Conservation (phyloP, 2,888 invertebrate genomes). For the Amitus sp. region DNA sequence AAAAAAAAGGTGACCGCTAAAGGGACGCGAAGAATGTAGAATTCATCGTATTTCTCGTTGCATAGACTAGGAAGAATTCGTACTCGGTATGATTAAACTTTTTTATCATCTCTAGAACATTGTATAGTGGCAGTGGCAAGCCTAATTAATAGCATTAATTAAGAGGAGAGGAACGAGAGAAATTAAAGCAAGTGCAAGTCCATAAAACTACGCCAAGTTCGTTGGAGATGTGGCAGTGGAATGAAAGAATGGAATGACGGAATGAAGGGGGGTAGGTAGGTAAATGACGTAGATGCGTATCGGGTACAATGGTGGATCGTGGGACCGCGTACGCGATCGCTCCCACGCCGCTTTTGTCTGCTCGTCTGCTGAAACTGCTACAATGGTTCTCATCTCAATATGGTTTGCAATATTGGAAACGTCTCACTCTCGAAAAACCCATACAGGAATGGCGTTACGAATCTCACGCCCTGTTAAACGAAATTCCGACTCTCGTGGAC, state of each 20-base stretch:
- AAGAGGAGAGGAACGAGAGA: neutral
- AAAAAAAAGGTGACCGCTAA: too few species aligned
- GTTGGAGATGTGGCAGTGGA: slow-evolving; percentile 19
- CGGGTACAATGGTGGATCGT: slow-evolving; percentile 55
- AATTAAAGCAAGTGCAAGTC: slow-evolving; percentile 7
- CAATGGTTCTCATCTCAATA: slow-evolving; percentile 56
- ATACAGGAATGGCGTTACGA: neutral
- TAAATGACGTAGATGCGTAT: slow-evolving; percentile 62
- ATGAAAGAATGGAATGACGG: slow-evolving; percentile 33
- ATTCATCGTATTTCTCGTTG: too few species aligned
- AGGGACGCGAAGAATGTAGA: too few species aligned
- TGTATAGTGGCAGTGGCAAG: too few species aligned
- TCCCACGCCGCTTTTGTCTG: slow-evolving; percentile 59
- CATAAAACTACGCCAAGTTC: slow-evolving; percentile 27
- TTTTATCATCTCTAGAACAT: too few species aligned
- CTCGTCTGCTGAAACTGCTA: slow-evolving; percentile 51
- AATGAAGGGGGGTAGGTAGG: slow-evolving; percentile 55
- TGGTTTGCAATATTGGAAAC: slow-evolving; percentile 29
- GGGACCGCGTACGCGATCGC: slow-evolving; percentile 58
- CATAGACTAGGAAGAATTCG: too few species aligned
- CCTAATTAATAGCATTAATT: neutral
- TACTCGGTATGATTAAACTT: too few species aligned
- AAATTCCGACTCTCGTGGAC: too few species aligned
- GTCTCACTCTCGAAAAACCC: slow-evolving; percentile 24
- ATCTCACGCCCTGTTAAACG: neutral